Evolutionary conservation across 2,113 vertebrate species (phyloP), one percentile per base, ranked within the genome.

Genomic region (Hiodon alosoides): DNA sequence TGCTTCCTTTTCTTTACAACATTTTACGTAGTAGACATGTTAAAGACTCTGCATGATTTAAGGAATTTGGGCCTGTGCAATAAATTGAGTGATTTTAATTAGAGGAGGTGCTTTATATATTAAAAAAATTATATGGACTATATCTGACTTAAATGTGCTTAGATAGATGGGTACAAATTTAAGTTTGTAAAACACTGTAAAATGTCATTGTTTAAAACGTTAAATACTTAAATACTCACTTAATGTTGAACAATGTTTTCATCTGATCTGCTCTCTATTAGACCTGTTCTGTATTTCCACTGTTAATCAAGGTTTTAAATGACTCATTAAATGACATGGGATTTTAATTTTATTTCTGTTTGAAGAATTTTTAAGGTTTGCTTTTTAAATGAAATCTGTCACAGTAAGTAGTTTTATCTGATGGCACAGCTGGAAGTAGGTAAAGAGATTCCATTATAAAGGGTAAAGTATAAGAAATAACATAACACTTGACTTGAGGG

Each of bases 41-140:
- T 17, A 62, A 51, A 16, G 31, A 11, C 7, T 14, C 7, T 14
- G 8, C 58, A 3, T 52, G 48, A 14, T 48, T 68, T 48, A 87
- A 87, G 78, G 85, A 86, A 87, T 83, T 84, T 86, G 88, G 89
- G 88, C 83, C 86, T 78, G 87, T 90, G 87, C 87, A 90, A 90
- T 89, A 89, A 72, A 67, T 14, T 86, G 81, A 83, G 86, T 81
- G 81, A 86, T 74, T 88, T 85, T 80, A 82, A 76, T 60, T 17
- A 7, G 55, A 14, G 58, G 14, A 69, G 17, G 48, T 60, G 55
- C 46, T 57, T 50, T 68, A 31, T 31, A 31, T 31, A 31, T 31
- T 31, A 31, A 31, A 31, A 31, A 55, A 70, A 55, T 55, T 10
- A 57, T 5, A 5, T 11, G 53, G 16, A 70, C 51, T 10, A 31